A percentile compares a stretch with the other conserved stretches of the same genome.
These are phyloP conservation scores for Solea senegalensis DNA, from an alignment of 2,113 vertebrate genomes.

Conservation along the genomic window DNA sequence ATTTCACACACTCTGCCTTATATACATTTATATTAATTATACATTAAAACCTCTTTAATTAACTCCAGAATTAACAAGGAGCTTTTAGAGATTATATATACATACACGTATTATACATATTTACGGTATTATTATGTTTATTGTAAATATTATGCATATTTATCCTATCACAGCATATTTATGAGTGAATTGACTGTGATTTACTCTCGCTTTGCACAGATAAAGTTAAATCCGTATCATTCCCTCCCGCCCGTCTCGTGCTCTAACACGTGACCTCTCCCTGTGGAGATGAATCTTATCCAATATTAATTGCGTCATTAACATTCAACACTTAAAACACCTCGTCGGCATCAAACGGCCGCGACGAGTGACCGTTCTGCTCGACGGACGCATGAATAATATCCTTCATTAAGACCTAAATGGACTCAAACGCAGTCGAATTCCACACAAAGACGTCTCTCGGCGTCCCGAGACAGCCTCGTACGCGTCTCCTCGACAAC, in stretches of 20 bases:
- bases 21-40: no score
- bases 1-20: no score
- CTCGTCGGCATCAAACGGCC: background rate
- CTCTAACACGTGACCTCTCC: background rate
- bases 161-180: background rate
- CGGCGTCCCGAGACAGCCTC: slow-evolving; percentile 6
- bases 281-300: background rate
- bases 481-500: background rate
- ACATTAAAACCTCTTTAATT: no score
- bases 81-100: no score
- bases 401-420: slow-evolving; percentile 5
- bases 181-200: background rate
- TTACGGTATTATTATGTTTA: no score
- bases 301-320: background rate
- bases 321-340: background rate
- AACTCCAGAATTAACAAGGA: no score
- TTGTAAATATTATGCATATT: background rate
- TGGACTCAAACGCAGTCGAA: background rate
- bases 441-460: background rate
- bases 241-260: background rate
- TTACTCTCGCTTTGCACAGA: background rate
- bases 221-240: background rate
- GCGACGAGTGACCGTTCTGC: background rate
- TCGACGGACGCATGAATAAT: background rate
- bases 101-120: no score